These are phyloP conservation scores for Malurus melanocephalus DNA, from an alignment of 2,113 vertebrate genomes.

Conservation along the genomic window DNA sequence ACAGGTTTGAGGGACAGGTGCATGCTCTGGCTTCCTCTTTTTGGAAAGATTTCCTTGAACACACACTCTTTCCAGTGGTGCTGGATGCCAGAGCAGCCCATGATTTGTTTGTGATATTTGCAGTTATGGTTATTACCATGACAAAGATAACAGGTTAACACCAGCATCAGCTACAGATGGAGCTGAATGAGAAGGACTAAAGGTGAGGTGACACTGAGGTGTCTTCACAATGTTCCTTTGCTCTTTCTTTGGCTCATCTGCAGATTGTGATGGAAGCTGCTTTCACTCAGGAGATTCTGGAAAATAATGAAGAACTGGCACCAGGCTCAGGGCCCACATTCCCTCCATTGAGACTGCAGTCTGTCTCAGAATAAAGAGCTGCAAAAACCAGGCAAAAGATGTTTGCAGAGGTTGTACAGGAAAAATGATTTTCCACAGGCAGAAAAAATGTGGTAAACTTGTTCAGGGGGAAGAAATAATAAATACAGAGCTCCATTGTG, in stretches of 20 bases:
- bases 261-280: fast-evolving
- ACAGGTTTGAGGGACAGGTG: background rate
- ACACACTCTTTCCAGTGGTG: fast-evolving
- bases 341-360: background rate
- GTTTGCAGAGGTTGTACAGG: background rate
- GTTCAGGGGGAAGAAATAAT: conserved; percentile 17
- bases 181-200: background rate
- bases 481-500: conserved; percentile 27
- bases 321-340: background rate
- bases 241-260: background rate
- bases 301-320: background rate
- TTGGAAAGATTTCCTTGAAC: background rate
- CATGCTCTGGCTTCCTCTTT: background rate
- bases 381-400: background rate
- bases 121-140: background rate
- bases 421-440: conserved; percentile 3
- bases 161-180: background rate
- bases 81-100: background rate
- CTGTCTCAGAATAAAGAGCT: background rate
- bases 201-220: background rate
- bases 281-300: background rate
- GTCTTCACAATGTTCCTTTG: background rate
- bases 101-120: background rate
- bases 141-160: background rate
- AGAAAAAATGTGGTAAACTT: conserved; percentile 11